A percentile compares a stretch with the other conserved stretches of the same genome.
phyloP scores from a whole-genome alignment of 2,113 vertebrate genomes.

The Myotis lucifugus region DNA sequence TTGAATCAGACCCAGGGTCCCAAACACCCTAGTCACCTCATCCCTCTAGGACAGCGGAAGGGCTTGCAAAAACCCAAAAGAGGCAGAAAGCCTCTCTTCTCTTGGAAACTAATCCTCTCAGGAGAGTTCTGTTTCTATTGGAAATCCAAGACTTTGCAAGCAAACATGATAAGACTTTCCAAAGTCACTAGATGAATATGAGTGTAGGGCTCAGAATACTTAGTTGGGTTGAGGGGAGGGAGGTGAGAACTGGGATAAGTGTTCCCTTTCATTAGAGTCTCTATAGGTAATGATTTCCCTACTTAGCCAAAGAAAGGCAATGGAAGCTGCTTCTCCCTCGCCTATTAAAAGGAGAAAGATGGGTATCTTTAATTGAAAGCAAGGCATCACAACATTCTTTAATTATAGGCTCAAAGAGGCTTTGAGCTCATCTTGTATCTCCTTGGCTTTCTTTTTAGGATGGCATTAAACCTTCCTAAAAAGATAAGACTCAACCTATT shows the following conservation, averaged over 20 bases:
- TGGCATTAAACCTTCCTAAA: slow-evolving; percentile 54
- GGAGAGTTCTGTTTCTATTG: slow-evolving; percentile 27
- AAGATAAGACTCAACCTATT: slow-evolving; percentile 58
- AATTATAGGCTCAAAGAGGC: slow-evolving; percentile 34
- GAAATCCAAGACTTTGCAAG: slow-evolving; percentile 48
- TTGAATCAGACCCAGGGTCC: not conserved
- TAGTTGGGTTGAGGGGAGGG: not conserved
- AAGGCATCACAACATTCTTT: slow-evolving; percentile 45
- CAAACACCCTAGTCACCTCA: not conserved
- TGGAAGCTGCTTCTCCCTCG: not conserved
- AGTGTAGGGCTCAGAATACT: not conserved
- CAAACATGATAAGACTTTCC: slow-evolving; percentile 10
- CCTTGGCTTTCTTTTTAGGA: slow-evolving; percentile 33
- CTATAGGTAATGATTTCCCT: slow-evolving; percentile 32
- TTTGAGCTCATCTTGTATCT: slow-evolving; percentile 43
- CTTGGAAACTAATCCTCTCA: not conserved
- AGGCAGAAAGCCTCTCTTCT: not conserved
- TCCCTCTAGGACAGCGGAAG: not conserved
- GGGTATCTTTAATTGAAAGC: slow-evolving; percentile 37
- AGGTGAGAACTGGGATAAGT: not conserved
- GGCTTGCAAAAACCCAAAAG: not conserved
- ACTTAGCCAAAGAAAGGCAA: slow-evolving; percentile 27
- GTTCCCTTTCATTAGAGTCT: not conserved
- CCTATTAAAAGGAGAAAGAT: slow-evolving; percentile 55
- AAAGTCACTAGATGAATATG: not conserved